Conservation (phyloP, 2,113 vertebrate genomes). For the Chloebia gouldiae region DNA sequence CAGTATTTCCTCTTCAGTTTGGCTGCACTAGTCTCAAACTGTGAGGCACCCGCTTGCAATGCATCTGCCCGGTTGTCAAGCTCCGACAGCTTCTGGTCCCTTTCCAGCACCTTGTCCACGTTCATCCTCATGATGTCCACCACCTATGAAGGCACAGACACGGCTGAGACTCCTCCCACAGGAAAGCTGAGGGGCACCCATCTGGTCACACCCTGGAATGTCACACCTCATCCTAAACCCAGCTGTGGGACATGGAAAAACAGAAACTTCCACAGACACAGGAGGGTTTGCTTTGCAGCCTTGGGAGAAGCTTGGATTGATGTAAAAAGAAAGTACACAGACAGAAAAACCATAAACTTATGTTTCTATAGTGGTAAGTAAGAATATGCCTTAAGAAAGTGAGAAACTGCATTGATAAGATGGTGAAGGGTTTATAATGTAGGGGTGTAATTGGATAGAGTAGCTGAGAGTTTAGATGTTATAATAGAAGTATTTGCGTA, state of each 20-base stretch:
- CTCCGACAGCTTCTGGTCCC: slow-evolving; percentile 72
- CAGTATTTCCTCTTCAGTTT: slow-evolving; percentile 92
- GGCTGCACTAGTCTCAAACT: slow-evolving; percentile 80
- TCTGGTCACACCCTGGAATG: neutral
- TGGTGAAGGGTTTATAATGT: neutral
- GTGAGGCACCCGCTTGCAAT: slow-evolving; percentile 71
- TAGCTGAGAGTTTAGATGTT: neutral
- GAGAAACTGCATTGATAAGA: neutral
- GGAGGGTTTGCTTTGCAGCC: neutral
- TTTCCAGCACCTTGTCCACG: slow-evolving; percentile 72
- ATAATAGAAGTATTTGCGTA: neutral
- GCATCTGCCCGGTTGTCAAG: slow-evolving; percentile 74
- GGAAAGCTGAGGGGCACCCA: neutral
- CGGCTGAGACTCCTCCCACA: neutral
- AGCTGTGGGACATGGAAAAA: neutral
- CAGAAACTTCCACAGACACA: neutral
- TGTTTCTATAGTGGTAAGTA: neutral
- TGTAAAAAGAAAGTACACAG: neutral
- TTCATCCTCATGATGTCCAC: slow-evolving; percentile 75
- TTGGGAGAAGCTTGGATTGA: neutral
- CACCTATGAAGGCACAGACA: slow-evolving; percentile 44
- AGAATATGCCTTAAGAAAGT: neutral
- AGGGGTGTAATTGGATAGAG: neutral
- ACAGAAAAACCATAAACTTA: neutral
- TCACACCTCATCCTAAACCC: neutral